Evolutionary conservation across 2,797 vertebrate genomes (phyloP), one percentile per base, ranked within the genome.

Genomic region (Podarcis siculus): DNA sequence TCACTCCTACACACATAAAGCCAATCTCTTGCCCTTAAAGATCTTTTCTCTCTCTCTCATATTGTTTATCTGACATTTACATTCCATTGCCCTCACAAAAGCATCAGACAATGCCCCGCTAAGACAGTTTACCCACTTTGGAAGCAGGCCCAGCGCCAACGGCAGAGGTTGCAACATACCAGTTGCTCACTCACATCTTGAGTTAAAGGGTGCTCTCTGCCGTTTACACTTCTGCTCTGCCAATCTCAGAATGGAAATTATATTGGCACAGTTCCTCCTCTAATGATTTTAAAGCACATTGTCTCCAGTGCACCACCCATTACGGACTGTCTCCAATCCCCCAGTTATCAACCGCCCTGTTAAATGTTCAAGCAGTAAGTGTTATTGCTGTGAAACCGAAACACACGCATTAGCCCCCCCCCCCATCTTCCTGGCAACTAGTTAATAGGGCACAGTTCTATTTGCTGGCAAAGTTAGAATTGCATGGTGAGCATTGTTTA

Each of bases 131-230:
- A 87, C 6, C 23, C 19, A 9, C 61, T 75, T 73, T 75, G 30
- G 89, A 81, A 39, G 23, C 3, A 25, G 71, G 82, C 86, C 77
- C 86, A 81, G 76, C 42, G 49, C 35, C 72, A 58, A 83, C 32
- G 21, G 75, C 78, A 87, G 71, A 66, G 4, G 49, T 64, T 80
- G 82, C 58, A 32, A 45, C 69, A 71, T 15, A 61, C 69, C 49
- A 66, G 39, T 37, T 35, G 69, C 30, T 85, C 77, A 72, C 49
- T 73, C 15, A 81, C 71, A 80, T 80, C 42, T 12, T 30, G 37
- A 32, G 30, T 35, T 21, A 85, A 85, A 85, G 55, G n/a, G 23
- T 73, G 8, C 55, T 85, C n/a, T 75, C 55, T 42, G 19, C 55
- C 42, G 19, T 75, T 81, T 5, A 23, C 30, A 45, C 15, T 79